A percentile compares a stretch with the other conserved stretches of the same genome.
These are phyloP conservation scores for Lampris megalopsis DNA, from an alignment of 2,113 vertebrate species.

Conservation along the genomic window DNA sequence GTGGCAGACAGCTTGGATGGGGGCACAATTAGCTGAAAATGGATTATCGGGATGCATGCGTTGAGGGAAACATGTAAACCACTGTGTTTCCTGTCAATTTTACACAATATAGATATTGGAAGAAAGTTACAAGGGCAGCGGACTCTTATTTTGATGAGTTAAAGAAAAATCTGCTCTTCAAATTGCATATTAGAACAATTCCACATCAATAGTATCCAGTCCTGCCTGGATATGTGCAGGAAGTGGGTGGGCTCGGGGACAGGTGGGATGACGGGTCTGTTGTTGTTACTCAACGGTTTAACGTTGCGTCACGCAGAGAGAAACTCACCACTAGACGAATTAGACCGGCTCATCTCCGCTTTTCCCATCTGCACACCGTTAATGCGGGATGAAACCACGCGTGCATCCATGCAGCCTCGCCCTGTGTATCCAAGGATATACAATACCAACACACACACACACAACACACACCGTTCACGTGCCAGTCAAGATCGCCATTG, in stretches of 20 bases:
- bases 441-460: conserved; percentile 39
- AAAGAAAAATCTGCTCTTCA: no score
- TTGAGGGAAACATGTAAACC: no score
- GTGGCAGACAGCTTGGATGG: no score
- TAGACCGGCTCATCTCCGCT: conserved; percentile 47
- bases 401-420: conserved; percentile 31
- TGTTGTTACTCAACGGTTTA: conserved; percentile 45
- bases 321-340: conserved; percentile 44
- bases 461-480: conserved; percentile 38
- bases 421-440: conserved; percentile 12
- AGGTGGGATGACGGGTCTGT: conserved; percentile 22
- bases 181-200: no score
- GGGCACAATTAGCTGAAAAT: no score
- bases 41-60: no score
- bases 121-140: no score
- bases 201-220: no score
- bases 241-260: conserved; percentile 47
- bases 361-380: conserved; percentile 17
- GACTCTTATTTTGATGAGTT: no score
- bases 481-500: conserved; percentile 21
- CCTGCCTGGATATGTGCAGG: conserved; percentile 16
- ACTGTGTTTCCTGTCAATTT: no score
- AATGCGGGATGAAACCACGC: conserved; percentile 42
- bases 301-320: conserved; percentile 57
- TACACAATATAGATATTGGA: no score